These are phyloP conservation scores for Adoxophyes honmai DNA, from an alignment of 1,140 invertebrate genomes.

Conservation along the genomic window DNA sequence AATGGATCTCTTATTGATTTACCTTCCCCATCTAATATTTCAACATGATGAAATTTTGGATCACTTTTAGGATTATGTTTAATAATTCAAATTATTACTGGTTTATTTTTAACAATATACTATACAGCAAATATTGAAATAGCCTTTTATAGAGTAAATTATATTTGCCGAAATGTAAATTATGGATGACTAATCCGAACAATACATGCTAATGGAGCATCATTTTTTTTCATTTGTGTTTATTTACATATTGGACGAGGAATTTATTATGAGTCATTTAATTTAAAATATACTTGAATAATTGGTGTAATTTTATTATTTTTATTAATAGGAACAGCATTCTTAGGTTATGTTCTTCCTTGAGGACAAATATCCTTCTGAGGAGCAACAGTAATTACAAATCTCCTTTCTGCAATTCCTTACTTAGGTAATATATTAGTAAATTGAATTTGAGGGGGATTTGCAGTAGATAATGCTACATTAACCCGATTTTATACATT, in stretches of 20 bases:
- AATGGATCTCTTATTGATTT: constrained; percentile 77
- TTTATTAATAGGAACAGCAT: constrained; percentile 80
- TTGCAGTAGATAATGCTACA: constrained; percentile 82
- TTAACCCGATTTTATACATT: constrained; percentile 85
- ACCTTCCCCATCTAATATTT: constrained; percentile 76
- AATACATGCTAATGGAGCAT: constrained; percentile 78
- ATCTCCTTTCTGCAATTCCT: constrained; percentile 82
- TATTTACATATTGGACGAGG: constrained; percentile 77
- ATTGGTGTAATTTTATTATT: constrained; percentile 79
- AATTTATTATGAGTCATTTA: constrained; percentile 78
- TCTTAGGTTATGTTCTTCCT: constrained; percentile 83
- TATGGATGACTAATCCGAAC: constrained; percentile 78
- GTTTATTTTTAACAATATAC: constrained; percentile 80
- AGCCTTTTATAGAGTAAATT: constrained; percentile 78
- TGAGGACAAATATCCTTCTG: constrained; percentile 87
- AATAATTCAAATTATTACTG: constrained; percentile 79
- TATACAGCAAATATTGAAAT: constrained; percentile 76
- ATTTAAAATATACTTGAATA: constrained; percentile 76
- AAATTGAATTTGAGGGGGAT: constrained; percentile 83
- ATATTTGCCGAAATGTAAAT: constrained; percentile 70
- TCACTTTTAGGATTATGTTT: constrained; percentile 79
- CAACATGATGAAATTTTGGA: constrained; percentile 76
- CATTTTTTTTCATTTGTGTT: constrained; percentile 77
- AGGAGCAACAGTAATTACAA: constrained; percentile 85
- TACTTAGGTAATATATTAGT: constrained; percentile 79